A percentile compares a stretch with the other conserved stretches of the same genome.
phyloP scores from a whole-genome alignment of 2,888 invertebrate species.

The Epirrhoe alternata region DNA sequence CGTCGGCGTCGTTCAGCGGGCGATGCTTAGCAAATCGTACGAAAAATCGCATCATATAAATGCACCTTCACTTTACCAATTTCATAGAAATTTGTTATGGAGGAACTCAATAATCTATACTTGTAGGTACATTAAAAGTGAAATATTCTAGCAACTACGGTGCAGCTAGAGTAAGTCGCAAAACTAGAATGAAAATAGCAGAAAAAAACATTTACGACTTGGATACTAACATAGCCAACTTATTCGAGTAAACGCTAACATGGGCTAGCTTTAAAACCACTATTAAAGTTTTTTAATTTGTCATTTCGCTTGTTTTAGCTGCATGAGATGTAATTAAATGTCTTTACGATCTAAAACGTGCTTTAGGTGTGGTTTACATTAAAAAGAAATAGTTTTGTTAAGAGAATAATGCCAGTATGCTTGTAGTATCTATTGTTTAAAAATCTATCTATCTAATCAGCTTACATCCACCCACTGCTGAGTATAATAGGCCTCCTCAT shows the following conservation, averaged over 20 bases:
- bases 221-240: constrained; percentile 25
- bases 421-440: no score
- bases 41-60: no score
- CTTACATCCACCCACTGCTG: no score
- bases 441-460: no score
- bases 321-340: constrained; percentile 7
- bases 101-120: no score
- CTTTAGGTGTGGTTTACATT: not conserved
- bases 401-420: not conserved
- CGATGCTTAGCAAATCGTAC: no score
- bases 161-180: no score
- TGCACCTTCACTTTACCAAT: no score
- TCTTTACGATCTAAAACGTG: constrained; percentile 18
- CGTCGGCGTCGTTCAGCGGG: no score
- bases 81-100: no score
- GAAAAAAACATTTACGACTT: constrained; percentile 6
- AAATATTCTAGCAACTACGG: no score
- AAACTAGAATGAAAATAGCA: constrained; percentile 5
- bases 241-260: constrained; percentile 21
- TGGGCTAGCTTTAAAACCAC: constrained; percentile 27
- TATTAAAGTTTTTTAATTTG: constrained; percentile 31
- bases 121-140: not conserved
- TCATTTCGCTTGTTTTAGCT: constrained; percentile 24
- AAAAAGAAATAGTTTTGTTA: not conserved
- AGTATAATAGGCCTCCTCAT: no score